Conservation (phyloP, 2,888 invertebrate species). For the Xestia c-nigrum region DNA sequence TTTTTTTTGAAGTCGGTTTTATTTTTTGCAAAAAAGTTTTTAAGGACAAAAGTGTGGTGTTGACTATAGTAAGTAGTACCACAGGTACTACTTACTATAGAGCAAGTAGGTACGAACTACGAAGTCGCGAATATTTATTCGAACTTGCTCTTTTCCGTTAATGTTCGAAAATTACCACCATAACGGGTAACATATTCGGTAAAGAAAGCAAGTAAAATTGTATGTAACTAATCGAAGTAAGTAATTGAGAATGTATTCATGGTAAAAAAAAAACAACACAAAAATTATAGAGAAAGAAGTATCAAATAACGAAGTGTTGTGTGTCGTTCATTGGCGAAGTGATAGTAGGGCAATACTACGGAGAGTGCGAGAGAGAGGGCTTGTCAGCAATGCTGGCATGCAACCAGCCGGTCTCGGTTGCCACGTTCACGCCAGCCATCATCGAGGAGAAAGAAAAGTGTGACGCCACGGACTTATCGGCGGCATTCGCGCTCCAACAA, state of each 20-base stretch:
- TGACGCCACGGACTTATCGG: slow-evolving; percentile 75
- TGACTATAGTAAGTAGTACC: background rate
- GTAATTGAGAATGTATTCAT: slow-evolving; percentile 38
- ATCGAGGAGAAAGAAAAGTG: slow-evolving; percentile 76
- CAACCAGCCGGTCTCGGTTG: slow-evolving; percentile 53
- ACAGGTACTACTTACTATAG: background rate
- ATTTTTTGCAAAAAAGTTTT: no score
- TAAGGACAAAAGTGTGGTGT: no score
- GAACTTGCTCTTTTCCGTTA: background rate
- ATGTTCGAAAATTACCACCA: background rate
- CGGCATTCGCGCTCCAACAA: slow-evolving; percentile 74
- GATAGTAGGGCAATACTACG: slow-evolving; percentile 84
- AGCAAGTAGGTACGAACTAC: background rate
- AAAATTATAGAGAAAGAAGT: slow-evolving; percentile 39
- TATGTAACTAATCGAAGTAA: slow-evolving; percentile 25
- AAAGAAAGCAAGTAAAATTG: slow-evolving; percentile 7
- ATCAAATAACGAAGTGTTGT: slow-evolving; percentile 72
- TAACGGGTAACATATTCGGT: background rate
- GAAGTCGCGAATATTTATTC: background rate
- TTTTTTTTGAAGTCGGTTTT: no score
- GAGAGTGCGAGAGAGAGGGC: slow-evolving; percentile 81
- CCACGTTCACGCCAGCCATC: slow-evolving; percentile 67
- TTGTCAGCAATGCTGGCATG: slow-evolving; percentile 65
- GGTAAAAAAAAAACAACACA: slow-evolving; percentile 28
- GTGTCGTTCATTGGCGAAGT: slow-evolving; percentile 79